Base-by-base conservation (phyloP, 1,140 invertebrate genomes). In the Pentalonia nigronervosa region DNA sequence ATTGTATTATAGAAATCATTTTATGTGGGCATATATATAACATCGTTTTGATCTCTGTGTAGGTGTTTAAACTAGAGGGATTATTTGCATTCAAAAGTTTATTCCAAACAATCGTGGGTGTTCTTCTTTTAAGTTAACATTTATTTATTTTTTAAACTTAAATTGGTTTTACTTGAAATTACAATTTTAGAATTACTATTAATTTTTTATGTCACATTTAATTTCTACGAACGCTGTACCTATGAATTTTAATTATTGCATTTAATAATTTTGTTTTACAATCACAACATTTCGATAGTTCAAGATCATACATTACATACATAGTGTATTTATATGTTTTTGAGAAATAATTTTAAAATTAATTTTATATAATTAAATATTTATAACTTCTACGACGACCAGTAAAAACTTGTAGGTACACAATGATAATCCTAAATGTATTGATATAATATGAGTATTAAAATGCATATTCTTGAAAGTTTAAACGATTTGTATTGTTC, bases 401-500 rank as follows among this genome's bases (percentile, higher is more conserved):
- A 17, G 30, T n/a, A n/a, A n/a, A n/a, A 67, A n/a, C 0, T 67
- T 67, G 11, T 67, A 67, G 11, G 30, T 67, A 67, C 11, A 67
- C 60, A n/a, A 17, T 6, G 60, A 67, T 67, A 67, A 67, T n/a
- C 30, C 11, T n/a, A 67, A 67, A 67, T 67, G 60, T 67, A 67
- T 67, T n/a, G 14, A 4, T 53, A 53, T 53, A 53, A 67, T 60
- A 60, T 60, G 56, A 30, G 30, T 60, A 30, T 14, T 60, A 60
- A 60, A 67, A 67, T 67, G 60, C n/a, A n/a, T 67, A 67, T 67
- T 17, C 60, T n/a, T 67, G 30, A 67, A n/a, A n/a, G 30, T 30
- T 90, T 67, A 67, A 41, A 91, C 36, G 21, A 14, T 25, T 76
- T 91, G 47, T 47, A 91, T 36, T 90, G 20, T 90, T 90, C 88